phyloP scores from a whole-genome alignment of 2,888 invertebrate species.

The Trichogramma dendrolimi region DNA sequence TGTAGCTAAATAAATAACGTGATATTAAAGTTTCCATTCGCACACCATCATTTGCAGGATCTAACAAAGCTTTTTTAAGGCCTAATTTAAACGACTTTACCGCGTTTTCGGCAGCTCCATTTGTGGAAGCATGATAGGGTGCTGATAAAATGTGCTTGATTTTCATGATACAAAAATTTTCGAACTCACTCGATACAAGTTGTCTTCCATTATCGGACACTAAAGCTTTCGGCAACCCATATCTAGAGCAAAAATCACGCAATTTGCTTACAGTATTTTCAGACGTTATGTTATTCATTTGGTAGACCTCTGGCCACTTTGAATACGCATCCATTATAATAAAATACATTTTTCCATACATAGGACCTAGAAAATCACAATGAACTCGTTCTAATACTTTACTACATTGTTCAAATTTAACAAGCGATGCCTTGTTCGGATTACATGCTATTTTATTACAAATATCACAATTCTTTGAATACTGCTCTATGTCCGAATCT shows the following conservation, averaged over 20 bases:
- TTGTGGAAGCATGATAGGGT: constrained; percentile 28
- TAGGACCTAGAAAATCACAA: constrained; percentile 28
- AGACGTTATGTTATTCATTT: constrained; percentile 24
- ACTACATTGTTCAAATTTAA: constrained; percentile 24
- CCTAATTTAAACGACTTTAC: constrained; percentile 30
- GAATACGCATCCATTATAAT: constrained; percentile 30
- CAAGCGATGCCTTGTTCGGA: constrained; percentile 21
- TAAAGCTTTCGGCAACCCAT: constrained; percentile 27
- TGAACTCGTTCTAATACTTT: constrained; percentile 24
- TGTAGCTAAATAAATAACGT: constrained; percentile 4
- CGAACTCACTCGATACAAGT: constrained; percentile 24
- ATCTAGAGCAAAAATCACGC: constrained; percentile 22
- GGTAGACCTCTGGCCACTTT: constrained; percentile 31
- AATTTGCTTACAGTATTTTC: constrained; percentile 23
- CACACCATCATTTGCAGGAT: constrained; percentile 6
- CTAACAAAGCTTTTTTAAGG: constrained; percentile 15
- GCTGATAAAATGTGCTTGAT: constrained; percentile 26
- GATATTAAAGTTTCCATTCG: neutral
- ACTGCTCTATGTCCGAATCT: constrained; percentile 27
- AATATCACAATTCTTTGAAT: constrained; percentile 18
- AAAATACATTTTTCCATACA: constrained; percentile 25
- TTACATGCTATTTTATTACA: constrained; percentile 23
- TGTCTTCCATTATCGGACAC: constrained; percentile 31
- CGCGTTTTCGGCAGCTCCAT: constrained; percentile 29
- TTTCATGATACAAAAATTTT: constrained; percentile 16